Conservation (phyloP, 2,797 vertebrate species). For the Diglossa cyanea region DNA sequence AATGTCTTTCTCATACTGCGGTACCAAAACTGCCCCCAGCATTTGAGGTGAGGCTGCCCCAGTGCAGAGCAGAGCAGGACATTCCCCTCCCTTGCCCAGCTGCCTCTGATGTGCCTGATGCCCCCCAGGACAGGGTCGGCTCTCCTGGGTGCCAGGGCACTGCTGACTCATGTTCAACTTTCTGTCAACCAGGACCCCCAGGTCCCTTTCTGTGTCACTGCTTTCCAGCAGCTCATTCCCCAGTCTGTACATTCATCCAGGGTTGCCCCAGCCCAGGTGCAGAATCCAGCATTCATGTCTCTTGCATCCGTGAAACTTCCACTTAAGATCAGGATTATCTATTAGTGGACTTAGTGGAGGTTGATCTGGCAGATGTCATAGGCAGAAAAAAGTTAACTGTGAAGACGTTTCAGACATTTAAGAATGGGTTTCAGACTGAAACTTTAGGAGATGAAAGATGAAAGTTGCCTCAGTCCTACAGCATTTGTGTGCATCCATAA, state of each 20-base stretch:
- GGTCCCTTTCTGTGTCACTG: neutral
- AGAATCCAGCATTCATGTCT: neutral
- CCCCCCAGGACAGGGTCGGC: rapidly evolving
- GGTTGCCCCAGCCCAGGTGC: rapidly evolving
- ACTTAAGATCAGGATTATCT: neutral
- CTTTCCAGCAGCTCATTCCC: neutral
- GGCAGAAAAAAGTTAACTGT: neutral
- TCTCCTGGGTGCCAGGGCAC: neutral
- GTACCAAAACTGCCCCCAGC: neutral
- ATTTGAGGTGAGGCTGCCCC: rapidly evolving
- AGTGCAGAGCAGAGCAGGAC: rapidly evolving
- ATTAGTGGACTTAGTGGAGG: neutral
- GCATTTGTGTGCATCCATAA: neutral
- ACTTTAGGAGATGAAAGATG: neutral
- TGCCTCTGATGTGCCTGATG: rapidly evolving
- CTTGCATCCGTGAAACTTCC: neutral
- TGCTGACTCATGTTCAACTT: rapidly evolving
- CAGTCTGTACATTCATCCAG: neutral
- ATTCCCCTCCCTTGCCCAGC: rapidly evolving
- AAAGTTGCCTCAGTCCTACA: neutral
- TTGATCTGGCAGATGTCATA: neutral
- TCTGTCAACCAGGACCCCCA: rapidly evolving
- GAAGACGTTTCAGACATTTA: neutral
- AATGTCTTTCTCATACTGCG: neutral
- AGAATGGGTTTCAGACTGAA: neutral